Percentiles rank a stretch among this genome's conserved stretches.
These are phyloP conservation scores for Trematomus loennbergii DNA, from an alignment of 2,113 vertebrate species.

Conservation along the genomic window DNA sequence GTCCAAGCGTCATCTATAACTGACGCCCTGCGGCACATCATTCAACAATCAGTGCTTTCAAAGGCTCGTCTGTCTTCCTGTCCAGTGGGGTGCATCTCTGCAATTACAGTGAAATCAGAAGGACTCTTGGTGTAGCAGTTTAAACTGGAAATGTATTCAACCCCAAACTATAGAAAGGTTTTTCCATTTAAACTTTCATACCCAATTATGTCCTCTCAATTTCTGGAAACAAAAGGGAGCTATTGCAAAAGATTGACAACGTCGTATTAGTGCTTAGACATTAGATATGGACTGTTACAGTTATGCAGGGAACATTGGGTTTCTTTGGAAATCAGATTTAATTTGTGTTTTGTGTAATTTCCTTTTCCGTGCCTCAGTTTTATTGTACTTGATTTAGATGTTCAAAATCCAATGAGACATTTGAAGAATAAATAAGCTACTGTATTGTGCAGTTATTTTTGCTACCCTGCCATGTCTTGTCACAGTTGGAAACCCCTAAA, in stretches of 20 bases:
- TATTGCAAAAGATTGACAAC: not conserved
- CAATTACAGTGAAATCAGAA: not conserved
- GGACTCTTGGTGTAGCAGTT: not conserved
- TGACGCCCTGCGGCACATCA: constrained; percentile 13
- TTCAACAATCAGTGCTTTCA: constrained; percentile 51
- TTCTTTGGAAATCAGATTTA: no score
- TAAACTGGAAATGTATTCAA: not conserved
- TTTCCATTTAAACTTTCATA: not conserved
- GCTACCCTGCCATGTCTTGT: constrained; percentile 3
- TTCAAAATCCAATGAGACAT: not conserved
- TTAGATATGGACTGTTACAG: not conserved
- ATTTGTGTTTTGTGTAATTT: not conserved
- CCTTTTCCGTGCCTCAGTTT: not conserved
- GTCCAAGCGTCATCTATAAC: constrained; percentile 45
- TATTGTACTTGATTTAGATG: constrained; percentile 1
- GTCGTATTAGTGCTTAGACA: constrained; percentile 3
- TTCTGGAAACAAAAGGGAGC: not conserved
- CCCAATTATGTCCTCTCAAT: not conserved
- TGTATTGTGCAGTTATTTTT: constrained; percentile 14
- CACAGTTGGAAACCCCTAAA: constrained; percentile 13
- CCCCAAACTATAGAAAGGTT: not conserved
- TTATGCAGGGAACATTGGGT: not conserved
- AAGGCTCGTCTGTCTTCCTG: constrained; percentile 52
- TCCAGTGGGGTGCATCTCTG: not conserved
- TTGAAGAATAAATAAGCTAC: constrained; percentile 20